phyloP scores from a whole-genome alignment of 2,888 invertebrate species.

The Hanleya hanleyi region DNA sequence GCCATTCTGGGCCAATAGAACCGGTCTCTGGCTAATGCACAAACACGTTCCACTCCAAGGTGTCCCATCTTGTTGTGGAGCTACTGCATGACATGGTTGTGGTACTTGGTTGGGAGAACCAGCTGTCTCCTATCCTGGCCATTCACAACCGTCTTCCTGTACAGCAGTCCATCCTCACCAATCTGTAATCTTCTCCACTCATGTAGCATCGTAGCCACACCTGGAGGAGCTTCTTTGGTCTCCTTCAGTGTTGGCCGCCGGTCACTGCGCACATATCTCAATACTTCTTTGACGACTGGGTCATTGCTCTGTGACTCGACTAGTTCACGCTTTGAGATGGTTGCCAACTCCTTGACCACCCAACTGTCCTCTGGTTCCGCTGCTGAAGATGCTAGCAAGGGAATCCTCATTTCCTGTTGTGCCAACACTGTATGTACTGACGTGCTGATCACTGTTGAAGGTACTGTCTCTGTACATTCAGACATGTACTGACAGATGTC shows the following conservation, averaged over 20 bases:
- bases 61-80: no score
- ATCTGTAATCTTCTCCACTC: not conserved
- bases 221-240: not conserved
- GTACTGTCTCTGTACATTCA: conserved; percentile 10
- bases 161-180: not conserved
- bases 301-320: not conserved
- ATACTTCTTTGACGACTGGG: not conserved
- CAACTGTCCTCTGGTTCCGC: no score
- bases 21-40: conserved; percentile 11
- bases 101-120: no score
- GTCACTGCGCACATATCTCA: not conserved
- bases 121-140: not conserved
- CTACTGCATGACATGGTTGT: no score
- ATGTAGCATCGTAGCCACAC: not conserved
- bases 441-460: not conserved
- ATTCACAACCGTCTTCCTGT: not conserved
- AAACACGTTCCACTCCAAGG: conserved; percentile 1
- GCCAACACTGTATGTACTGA: no score
- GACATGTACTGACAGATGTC: conserved; percentile 15
- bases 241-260: not conserved
- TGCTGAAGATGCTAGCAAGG: no score
- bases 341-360: no score
- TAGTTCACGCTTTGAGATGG: not conserved
- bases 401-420: no score
- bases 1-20: conserved; percentile 6